These are phyloP conservation scores for Metellina segmentata DNA, from an alignment of 2,888 invertebrate genomes.

Conservation along the genomic window DNA sequence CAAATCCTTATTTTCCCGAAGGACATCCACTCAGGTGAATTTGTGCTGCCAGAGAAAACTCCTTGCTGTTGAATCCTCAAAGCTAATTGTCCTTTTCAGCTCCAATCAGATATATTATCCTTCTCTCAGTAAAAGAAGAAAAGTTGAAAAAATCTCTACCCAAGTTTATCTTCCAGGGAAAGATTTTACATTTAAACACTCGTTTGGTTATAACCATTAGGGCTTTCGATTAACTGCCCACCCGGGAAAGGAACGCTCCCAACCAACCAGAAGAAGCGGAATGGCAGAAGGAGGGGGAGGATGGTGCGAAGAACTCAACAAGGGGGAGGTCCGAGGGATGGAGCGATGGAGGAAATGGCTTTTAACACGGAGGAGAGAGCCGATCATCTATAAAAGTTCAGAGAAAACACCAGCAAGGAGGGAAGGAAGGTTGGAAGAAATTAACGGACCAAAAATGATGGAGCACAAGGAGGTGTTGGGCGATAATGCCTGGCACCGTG, in stretches of 20 bases:
- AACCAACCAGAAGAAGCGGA: neutral
- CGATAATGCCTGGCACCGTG: constrained; percentile 43
- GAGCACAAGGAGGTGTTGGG: constrained; percentile 57
- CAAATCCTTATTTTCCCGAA: too few relatives aligned
- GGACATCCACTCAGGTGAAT: too few relatives aligned
- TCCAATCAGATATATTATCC: neutral
- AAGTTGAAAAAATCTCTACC: neutral
- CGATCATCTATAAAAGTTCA: constrained; percentile 65
- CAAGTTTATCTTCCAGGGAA: constrained; percentile 14
- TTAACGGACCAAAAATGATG: constrained; percentile 66
- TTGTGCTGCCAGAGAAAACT: too few relatives aligned
- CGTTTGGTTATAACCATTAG: constrained; percentile 55
- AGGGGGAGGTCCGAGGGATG: neutral
- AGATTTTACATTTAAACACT: constrained; percentile 53
- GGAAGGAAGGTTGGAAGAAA: constrained; percentile 34
- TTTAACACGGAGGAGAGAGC: constrained; percentile 43
- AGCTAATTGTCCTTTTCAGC: neutral
- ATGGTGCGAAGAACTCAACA: constrained; percentile 10
- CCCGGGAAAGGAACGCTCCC: constrained; percentile 39
- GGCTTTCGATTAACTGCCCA: constrained; percentile 44
- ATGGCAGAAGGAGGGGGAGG: neutral
- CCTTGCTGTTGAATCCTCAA: neutral
- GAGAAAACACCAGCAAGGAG: constrained; percentile 25
- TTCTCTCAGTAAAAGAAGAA: neutral
- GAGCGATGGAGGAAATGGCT: constrained; percentile 52